These are phyloP conservation scores for Vesta saturnalis DNA, from an alignment of 2,888 invertebrate genomes.

Conservation along the genomic window DNA sequence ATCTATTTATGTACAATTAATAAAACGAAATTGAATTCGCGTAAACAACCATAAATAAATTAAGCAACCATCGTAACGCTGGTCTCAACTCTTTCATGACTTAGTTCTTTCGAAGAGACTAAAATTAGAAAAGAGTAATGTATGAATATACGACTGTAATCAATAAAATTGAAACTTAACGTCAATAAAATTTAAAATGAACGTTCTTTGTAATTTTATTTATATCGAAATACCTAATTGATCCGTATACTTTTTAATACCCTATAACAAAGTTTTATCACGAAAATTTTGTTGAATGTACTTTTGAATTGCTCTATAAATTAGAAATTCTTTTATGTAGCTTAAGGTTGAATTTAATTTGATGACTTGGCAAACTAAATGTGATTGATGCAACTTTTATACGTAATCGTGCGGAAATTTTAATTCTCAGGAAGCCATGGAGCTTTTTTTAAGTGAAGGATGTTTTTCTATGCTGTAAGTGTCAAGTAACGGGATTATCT, in stretches of 20 bases:
- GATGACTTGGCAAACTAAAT: constrained; percentile 5
- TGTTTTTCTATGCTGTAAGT: neutral
- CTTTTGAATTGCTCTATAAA: constrained; percentile 7
- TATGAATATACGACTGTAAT: no score
- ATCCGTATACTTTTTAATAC: neutral
- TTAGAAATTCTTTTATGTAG: constrained; percentile 6
- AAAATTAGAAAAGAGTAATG: no score
- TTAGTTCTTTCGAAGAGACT: no score
- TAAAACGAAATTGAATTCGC: no score
- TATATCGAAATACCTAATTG: neutral
- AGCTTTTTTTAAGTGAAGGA: neutral
- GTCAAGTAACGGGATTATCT: no score
- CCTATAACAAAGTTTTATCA: constrained; percentile 3
- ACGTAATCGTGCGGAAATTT: constrained; percentile 7
- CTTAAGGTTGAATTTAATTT: constrained; percentile 2
- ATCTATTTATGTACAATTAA: no score
- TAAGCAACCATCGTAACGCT: no score
- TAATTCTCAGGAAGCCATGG: neutral
- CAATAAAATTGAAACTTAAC: no score
- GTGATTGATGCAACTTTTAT: constrained; percentile 7
- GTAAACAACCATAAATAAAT: no score
- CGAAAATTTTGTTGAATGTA: neutral
- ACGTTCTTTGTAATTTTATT: neutral
- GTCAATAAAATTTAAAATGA: no score
- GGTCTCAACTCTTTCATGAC: no score